Evolutionary conservation across 1,140 invertebrate genomes (phyloP).

Genomic region (Tetragnatha versicolor): DNA sequence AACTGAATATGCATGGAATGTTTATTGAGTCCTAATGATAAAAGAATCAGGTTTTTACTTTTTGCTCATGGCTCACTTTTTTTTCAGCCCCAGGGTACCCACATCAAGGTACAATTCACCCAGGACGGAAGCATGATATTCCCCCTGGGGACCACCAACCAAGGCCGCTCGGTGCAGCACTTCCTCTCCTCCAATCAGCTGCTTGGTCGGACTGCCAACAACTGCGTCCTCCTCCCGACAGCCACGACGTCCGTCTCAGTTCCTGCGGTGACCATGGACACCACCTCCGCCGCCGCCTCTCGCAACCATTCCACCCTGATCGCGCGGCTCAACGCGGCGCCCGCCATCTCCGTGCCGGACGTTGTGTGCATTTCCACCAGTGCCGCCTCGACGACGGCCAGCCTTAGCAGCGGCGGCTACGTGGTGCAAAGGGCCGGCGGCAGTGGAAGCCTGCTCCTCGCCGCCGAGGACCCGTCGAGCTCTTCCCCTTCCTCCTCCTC

Average conservation of each 20-base stretch:
- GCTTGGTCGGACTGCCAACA: not conserved
- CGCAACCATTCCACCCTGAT: constrained; percentile 47
- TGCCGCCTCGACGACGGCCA: constrained; percentile 50
- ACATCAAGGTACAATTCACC: constrained; percentile 58
- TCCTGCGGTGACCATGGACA: constrained; percentile 30
- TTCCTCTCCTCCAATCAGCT: constrained; percentile 23
- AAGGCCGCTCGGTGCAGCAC: constrained; percentile 11
- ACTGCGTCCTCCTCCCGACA: constrained; percentile 16
- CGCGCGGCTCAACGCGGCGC: constrained; percentile 46
- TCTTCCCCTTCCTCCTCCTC: constrained; percentile 1
- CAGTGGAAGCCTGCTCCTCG: not conserved
- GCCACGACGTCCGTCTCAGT: constrained; percentile 17
- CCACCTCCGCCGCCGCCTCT: constrained; percentile 8
- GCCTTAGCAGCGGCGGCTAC: constrained; percentile 28
- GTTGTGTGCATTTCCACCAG: constrained; percentile 25
- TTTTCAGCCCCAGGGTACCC: constrained; percentile 37
- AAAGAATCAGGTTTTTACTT: not conserved
- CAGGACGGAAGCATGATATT: constrained; percentile 60
- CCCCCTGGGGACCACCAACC: constrained; percentile 18
- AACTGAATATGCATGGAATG: no score
- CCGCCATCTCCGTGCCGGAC: constrained; percentile 52
- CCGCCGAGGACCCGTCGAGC: not conserved
- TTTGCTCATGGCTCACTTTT: constrained; percentile 16
- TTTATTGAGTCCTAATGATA: not conserved
- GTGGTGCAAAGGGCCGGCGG: constrained; percentile 21